These are phyloP conservation scores for Merodon equestris DNA, from an alignment of 2,888 invertebrate genomes.

Conservation along the genomic window DNA sequence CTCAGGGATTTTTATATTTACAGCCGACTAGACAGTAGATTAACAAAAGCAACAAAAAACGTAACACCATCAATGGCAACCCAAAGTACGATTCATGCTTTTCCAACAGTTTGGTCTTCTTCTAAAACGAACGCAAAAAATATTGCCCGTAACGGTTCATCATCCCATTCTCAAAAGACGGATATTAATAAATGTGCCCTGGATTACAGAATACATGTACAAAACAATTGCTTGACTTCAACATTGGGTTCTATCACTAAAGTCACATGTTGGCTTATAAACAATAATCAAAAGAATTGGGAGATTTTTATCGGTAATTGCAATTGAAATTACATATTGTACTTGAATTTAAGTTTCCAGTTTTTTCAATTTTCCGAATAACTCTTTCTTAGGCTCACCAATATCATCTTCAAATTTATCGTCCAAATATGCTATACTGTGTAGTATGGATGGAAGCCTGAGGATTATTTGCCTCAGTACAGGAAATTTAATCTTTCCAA, in stretches of 20 bases:
- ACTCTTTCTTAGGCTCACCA: slow-evolving; percentile 74
- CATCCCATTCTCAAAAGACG: slow-evolving; percentile 72
- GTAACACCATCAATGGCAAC: slow-evolving; percentile 68
- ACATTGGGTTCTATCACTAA: slow-evolving; percentile 82
- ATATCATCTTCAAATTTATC: slow-evolving; percentile 77
- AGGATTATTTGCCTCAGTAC: slow-evolving; percentile 74
- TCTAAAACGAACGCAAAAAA: slow-evolving; percentile 33
- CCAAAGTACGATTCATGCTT: slow-evolving; percentile 63
- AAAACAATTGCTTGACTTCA: slow-evolving; percentile 80
- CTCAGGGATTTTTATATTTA: slow-evolving; percentile 9
- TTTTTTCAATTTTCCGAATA: background rate
- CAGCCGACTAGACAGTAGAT: slow-evolving; percentile 74
- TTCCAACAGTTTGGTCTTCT: slow-evolving; percentile 59
- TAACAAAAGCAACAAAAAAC: slow-evolving; percentile 71
- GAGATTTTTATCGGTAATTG: slow-evolving; percentile 83
- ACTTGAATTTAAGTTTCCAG: background rate
- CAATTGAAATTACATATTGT: background rate
- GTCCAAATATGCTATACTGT: slow-evolving; percentile 76
- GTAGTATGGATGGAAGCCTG: slow-evolving; percentile 77
- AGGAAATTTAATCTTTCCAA: slow-evolving; percentile 76
- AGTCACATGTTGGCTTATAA: slow-evolving; percentile 81
- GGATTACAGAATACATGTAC: slow-evolving; percentile 80
- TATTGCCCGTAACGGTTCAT: slow-evolving; percentile 38
- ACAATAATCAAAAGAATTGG: slow-evolving; percentile 84
- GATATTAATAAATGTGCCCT: slow-evolving; percentile 78